Evolutionary conservation across 2,113 vertebrate genomes (phyloP).

Genomic region (Balaeniceps rex): DNA sequence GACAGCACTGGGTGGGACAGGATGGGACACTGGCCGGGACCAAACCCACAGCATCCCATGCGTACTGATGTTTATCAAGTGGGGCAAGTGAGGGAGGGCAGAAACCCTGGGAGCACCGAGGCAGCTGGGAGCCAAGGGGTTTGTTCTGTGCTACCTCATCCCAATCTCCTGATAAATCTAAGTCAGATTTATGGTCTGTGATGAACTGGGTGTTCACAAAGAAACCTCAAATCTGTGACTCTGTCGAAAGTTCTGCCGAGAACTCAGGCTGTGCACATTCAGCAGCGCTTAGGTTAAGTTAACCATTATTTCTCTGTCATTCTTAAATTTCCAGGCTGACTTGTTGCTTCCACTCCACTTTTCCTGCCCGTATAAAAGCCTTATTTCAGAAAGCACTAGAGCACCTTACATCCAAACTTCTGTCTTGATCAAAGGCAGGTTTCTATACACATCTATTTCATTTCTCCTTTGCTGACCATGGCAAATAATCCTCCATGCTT

Average conservation of each 20-base stretch:
- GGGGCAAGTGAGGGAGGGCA: neutral
- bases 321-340: neutral
- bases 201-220: neutral
- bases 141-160: neutral
- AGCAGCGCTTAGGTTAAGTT: neutral
- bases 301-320: neutral
- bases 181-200: neutral
- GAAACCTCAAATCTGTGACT: neutral
- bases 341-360: neutral
- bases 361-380: neutral
- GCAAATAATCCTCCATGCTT: neutral
- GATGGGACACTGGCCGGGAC: neutral
- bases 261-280: neutral
- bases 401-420: neutral
- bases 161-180: neutral
- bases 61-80: neutral
- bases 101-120: neutral
- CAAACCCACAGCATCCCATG: fast-evolving
- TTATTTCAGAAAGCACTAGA: neutral
- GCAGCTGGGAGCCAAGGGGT: neutral
- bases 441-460: neutral
- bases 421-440: neutral
- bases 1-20: neutral
- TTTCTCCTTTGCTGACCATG: neutral
- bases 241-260: neutral